Evolutionary conservation across 2,888 invertebrate species (phyloP).

Genomic region (Drosophila neonasuta): DNA sequence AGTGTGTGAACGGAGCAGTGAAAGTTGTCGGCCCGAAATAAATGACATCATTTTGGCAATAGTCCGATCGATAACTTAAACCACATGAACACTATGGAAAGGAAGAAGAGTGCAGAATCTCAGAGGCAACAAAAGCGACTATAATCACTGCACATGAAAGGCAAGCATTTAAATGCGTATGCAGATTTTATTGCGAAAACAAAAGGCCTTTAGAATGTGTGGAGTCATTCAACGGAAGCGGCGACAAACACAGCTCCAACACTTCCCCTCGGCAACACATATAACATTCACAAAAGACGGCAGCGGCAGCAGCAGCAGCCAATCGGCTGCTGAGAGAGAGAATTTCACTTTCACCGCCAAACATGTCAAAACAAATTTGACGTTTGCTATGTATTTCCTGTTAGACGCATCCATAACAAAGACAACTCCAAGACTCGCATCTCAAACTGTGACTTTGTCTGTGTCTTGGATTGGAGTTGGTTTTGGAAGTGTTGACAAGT

Average conservation of each 20-base stretch:
- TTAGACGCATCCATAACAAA: slow-evolving; percentile 57
- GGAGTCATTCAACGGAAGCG: slow-evolving; percentile 58
- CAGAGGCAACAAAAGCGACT: slow-evolving; percentile 9
- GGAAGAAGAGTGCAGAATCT: slow-evolving; percentile 26
- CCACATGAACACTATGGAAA: slow-evolving; percentile 32
- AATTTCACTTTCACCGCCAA: slow-evolving; percentile 79
- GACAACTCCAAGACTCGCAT: background rate
- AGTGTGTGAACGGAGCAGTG: slow-evolving; percentile 62
- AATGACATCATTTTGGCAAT: slow-evolving; percentile 74
- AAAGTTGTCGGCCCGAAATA: slow-evolving; percentile 67
- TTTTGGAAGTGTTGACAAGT: slow-evolving; percentile 54
- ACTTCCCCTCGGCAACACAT: slow-evolving; percentile 2
- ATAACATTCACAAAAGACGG: slow-evolving; percentile 15
- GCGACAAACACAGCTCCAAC: slow-evolving; percentile 30
- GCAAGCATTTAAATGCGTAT: slow-evolving; percentile 25
- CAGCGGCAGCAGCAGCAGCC: slow-evolving; percentile 14
- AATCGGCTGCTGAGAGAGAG: slow-evolving; percentile 50
- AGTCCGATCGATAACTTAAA: slow-evolving; percentile 47
- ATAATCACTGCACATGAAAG: slow-evolving; percentile 48
- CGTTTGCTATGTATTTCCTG: slow-evolving; percentile 68
- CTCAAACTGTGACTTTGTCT: slow-evolving; percentile 10
- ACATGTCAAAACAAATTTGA: slow-evolving; percentile 75
- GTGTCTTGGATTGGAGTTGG: background rate
- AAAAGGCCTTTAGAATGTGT: slow-evolving; percentile 52
- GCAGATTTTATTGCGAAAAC: slow-evolving; percentile 47